These are phyloP conservation scores for Lumbricus terrestris DNA, from an alignment of 2,888 invertebrate species.

Conservation along the genomic window DNA sequence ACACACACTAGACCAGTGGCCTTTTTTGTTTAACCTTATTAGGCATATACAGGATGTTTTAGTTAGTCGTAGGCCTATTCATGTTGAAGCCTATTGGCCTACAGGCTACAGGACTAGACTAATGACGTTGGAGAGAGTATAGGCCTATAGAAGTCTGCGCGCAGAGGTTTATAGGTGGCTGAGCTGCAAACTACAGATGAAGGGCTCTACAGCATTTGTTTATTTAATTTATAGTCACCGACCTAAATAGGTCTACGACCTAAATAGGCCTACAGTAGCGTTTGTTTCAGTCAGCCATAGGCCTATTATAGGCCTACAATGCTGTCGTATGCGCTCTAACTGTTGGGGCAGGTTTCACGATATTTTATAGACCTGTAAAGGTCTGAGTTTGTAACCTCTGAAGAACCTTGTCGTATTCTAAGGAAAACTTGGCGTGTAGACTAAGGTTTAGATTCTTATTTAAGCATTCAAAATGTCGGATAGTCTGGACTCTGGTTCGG, in stretches of 20 bases:
- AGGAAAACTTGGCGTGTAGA: not conserved
- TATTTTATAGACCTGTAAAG: not conserved
- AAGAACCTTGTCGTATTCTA: not conserved
- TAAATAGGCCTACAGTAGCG: not conserved
- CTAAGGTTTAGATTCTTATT: not conserved
- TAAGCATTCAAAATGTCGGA: not conserved
- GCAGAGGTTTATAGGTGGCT: not conserved
- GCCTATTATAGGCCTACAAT: no score
- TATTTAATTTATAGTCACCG: not conserved
- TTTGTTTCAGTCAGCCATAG: not conserved
- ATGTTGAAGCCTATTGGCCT: not conserved
- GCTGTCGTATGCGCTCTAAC: not conserved
- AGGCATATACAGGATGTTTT: not conserved
- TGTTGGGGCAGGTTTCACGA: not conserved
- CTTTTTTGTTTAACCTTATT: not conserved
- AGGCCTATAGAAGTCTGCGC: no score
- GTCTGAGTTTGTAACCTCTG: not conserved
- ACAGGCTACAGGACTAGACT: no score
- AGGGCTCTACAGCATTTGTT: not conserved
- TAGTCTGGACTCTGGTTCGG: not conserved
- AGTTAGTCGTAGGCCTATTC: not conserved
- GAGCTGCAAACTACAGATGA: no score
- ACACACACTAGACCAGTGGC: not conserved
- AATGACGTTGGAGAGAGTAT: no score
- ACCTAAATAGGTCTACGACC: not conserved